Evolutionary conservation across 2,888 invertebrate genomes (phyloP).

Genomic region (Habroteleia sp.): DNA sequence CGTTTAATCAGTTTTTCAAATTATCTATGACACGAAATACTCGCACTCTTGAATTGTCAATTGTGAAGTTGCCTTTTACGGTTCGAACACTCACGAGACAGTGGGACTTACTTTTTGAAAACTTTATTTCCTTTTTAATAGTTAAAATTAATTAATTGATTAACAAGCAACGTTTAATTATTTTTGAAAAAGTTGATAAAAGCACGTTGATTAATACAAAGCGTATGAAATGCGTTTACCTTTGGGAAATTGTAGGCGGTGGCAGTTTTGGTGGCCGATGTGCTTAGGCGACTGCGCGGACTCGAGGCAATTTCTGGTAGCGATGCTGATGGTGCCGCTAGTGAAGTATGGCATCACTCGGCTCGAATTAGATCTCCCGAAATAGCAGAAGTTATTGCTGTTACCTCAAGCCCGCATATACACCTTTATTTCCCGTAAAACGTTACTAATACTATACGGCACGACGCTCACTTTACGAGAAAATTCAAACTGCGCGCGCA

Average conservation of each 20-base stretch:
- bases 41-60: constrained; percentile 42
- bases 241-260: constrained; percentile 73
- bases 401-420: constrained; percentile 69
- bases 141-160: constrained; percentile 8
- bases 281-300: constrained; percentile 76
- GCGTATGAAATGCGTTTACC: constrained; percentile 70
- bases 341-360: constrained; percentile 79
- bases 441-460: constrained; percentile 32
- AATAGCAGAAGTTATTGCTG: constrained; percentile 77
- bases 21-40: constrained; percentile 6
- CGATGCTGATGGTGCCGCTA: constrained; percentile 69
- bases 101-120: not conserved
- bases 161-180: constrained; percentile 7
- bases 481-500: constrained; percentile 26
- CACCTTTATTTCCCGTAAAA: constrained; percentile 68
- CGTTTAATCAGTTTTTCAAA: too few relatives aligned
- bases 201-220: constrained; percentile 41
- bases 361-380: constrained; percentile 78
- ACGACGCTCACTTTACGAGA: not conserved
- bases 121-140: too few relatives aligned
- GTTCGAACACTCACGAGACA: constrained; percentile 11
- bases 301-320: constrained; percentile 65
- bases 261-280: constrained; percentile 73
- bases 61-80: constrained; percentile 50
- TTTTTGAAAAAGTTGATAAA: constrained; percentile 7